These are phyloP conservation scores for Dryadula phaetusa DNA, from an alignment of 2,888 invertebrate genomes.

Conservation along the genomic window DNA sequence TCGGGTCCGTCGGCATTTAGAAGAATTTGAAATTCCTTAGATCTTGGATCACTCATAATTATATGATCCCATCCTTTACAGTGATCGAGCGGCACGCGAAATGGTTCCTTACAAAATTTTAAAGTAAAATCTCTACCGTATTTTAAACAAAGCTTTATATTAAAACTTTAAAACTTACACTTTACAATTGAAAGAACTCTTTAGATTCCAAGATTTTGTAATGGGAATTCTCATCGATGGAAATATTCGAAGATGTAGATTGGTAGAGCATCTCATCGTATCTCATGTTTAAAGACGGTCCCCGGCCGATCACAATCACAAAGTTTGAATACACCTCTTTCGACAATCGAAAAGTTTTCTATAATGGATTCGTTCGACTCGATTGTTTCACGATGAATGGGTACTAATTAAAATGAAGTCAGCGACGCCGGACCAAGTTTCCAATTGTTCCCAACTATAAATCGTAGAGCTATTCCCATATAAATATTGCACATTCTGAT, in stretches of 20 bases:
- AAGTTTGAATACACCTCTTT: slow-evolving; percentile 81
- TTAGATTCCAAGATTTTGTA: slow-evolving; percentile 11
- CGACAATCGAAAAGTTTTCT: slow-evolving; percentile 82
- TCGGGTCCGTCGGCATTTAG: slow-evolving; percentile 30
- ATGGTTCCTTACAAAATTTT: neutral
- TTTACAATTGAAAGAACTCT: neutral
- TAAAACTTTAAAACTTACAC: neutral
- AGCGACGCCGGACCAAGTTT: slow-evolving; percentile 77
- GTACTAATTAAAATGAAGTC: slow-evolving; percentile 85
- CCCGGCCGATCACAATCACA: slow-evolving; percentile 63
- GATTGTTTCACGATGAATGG: slow-evolving; percentile 83
- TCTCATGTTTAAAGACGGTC: slow-evolving; percentile 59
- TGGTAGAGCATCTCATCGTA: slow-evolving; percentile 50
- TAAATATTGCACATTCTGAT: slow-evolving; percentile 71
- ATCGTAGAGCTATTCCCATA: slow-evolving; percentile 74
- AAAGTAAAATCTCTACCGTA: neutral
- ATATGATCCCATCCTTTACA: neutral
- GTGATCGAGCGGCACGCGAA: neutral
- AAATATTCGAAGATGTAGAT: slow-evolving; percentile 41
- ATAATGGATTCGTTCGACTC: slow-evolving; percentile 83
- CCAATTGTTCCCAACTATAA: slow-evolving; percentile 80
- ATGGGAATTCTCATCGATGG: slow-evolving; percentile 37
- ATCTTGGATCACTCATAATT: slow-evolving; percentile 12
- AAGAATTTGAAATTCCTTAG: slow-evolving; percentile 10
- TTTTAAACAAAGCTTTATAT: neutral